Conservation (phyloP, 2,113 vertebrate species). For the Serinus canaria region DNA sequence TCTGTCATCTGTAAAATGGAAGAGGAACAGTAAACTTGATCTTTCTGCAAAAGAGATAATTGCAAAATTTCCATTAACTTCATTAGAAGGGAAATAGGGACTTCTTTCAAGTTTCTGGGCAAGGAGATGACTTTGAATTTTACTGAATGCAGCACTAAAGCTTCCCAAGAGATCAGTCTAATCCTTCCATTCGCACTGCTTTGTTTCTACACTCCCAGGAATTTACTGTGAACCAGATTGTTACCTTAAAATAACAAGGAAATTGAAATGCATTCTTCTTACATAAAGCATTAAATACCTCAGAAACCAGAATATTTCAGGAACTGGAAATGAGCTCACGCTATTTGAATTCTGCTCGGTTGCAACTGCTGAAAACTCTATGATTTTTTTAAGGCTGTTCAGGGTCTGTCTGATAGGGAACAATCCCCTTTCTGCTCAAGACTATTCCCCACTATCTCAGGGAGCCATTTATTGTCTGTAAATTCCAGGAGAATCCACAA, state of each 20-base stretch:
- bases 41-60: background rate
- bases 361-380: background rate
- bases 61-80: background rate
- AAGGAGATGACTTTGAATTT: background rate
- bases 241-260: background rate
- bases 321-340: background rate
- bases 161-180: background rate
- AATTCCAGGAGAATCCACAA: background rate
- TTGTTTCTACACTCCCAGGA: background rate
- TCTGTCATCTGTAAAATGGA: background rate
- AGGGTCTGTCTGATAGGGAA: background rate
- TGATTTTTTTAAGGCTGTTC: background rate
- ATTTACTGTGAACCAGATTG: background rate
- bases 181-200: background rate
- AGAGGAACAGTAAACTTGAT: background rate
- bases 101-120: background rate
- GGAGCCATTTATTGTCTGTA: background rate
- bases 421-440: background rate
- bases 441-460: background rate
- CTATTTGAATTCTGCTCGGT: background rate
- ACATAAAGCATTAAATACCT: background rate
- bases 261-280: background rate
- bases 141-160: background rate
- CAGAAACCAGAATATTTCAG: background rate
- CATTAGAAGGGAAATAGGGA: background rate